Conservation (phyloP, 1,140 invertebrate species). For the silkworm (Bombyx mori) region ASM3026992v2 NC_085126.1:555001-555500, state of each 20-base stretch:
- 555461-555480: too few relatives aligned
- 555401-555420: too few relatives aligned
- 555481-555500: too few relatives aligned
- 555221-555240: slow-evolving; percentile 11
- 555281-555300: too few relatives aligned
- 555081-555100: background rate
- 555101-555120: slow-evolving; percentile 35
- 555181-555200: slow-evolving; percentile 49
- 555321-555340: too few relatives aligned
- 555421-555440: too few relatives aligned
- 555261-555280: slow-evolving; percentile 1
- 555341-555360: too few relatives aligned
- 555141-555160: slow-evolving; percentile 51
- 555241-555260: background rate
- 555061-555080: slow-evolving; percentile 1
- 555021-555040: background rate
- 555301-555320: too few relatives aligned
- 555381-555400: too few relatives aligned
- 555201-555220: slow-evolving; percentile 28
- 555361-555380: too few relatives aligned
- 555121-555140: slow-evolving; percentile 41
- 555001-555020: slow-evolving; percentile 1
- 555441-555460: too few relatives aligned
- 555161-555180: slow-evolving; percentile 48
- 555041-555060: background rate